Conservation (phyloP, 2,888 invertebrate genomes). For the Hartigia nigra region DNA sequence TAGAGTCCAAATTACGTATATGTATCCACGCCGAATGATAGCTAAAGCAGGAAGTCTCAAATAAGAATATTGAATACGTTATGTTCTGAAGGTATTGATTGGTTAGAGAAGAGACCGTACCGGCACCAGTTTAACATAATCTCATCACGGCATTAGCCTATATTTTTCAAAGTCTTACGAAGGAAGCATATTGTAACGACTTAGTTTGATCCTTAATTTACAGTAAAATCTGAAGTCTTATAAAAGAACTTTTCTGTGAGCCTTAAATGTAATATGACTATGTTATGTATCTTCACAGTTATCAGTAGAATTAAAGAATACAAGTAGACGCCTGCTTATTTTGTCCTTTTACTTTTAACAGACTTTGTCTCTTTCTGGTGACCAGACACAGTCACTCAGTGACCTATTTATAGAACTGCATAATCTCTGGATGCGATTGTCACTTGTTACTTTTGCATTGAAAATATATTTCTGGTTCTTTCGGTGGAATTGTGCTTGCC, state of each 20-base stretch:
- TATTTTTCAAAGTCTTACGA: not conserved
- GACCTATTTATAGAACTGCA: not conserved
- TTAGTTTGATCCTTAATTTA: not conserved
- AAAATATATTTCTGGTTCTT: not conserved
- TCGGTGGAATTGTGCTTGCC: not conserved
- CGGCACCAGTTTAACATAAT: constrained; percentile 14
- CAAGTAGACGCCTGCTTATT: not conserved
- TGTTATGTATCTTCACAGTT: not conserved
- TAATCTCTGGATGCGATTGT: not conserved
- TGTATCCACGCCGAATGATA: not conserved
- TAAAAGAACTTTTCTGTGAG: not conserved
- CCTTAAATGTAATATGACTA: not conserved
- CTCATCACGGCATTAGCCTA: constrained; percentile 22
- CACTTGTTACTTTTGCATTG: not conserved
- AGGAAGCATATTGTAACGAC: not conserved
- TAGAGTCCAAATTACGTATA: not conserved
- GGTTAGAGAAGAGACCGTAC: constrained; percentile 20
- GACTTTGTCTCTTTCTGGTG: not conserved
- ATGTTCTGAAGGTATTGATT: constrained; percentile 17
- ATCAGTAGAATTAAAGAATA: not conserved
- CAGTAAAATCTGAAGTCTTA: not conserved
- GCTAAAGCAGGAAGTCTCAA: not conserved
- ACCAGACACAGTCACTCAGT: not conserved
- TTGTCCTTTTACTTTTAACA: not conserved
- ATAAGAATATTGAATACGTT: not conserved